Percentiles rank a stretch among this genome's conserved stretches.
phyloP scores from a whole-genome alignment of 2,888 invertebrate species.

The Tyria jacobaeae region DNA sequence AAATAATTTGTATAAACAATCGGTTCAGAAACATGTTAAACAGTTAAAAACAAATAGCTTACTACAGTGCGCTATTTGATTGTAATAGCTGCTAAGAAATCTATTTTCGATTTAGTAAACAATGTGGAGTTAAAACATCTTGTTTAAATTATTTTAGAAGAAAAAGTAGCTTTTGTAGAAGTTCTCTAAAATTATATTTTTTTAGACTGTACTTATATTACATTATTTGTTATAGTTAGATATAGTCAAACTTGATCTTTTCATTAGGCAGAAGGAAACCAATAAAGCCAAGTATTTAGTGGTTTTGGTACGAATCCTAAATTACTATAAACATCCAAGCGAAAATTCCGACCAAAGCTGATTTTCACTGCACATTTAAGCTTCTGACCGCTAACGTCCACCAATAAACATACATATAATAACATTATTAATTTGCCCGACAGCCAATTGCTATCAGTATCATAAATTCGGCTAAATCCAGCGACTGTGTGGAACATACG shows the following conservation, averaged over 20 bases:
- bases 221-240: not conserved
- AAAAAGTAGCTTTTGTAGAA: not conserved
- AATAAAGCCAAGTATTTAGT: not conserved
- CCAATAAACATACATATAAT: conserved; percentile 36
- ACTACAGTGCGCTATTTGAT: not conserved
- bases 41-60: conserved; percentile 9
- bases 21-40: conserved; percentile 18
- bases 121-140: not conserved
- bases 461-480: conserved; percentile 57
- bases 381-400: conserved; percentile 30
- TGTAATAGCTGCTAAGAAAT: conserved; percentile 1
- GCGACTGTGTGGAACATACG: conserved; percentile 62
- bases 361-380: conserved; percentile 21
- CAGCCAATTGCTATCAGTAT: conserved; percentile 41
- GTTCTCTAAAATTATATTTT: not conserved
- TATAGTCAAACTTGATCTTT: not conserved
- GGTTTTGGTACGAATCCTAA: not conserved
- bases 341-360: conserved; percentile 20
- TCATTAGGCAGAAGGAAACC: not conserved
- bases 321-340: not conserved
- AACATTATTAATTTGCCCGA: conserved; percentile 38
- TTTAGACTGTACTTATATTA: too few relatives aligned
- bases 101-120: conserved; percentile 3
- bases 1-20: conserved; percentile 32
- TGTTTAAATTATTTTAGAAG: not conserved